phyloP scores from a whole-genome alignment of 1,140 invertebrate genomes.

The Tetraneura akinire region DNA sequence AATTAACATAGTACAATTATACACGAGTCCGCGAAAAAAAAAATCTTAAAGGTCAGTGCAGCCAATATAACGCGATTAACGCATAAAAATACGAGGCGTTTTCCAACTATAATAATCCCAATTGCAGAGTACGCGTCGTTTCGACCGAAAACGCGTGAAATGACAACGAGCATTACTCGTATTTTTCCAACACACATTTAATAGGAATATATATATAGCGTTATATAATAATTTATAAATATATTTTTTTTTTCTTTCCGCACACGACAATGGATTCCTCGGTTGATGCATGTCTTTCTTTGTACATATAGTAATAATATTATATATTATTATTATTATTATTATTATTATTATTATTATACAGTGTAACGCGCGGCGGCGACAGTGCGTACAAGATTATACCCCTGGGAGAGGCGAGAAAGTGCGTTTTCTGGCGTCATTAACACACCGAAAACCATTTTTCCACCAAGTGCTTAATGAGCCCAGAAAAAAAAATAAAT shows the following conservation, averaged over 20 bases:
- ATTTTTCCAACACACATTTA: not conserved
- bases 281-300: not conserved
- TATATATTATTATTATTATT: too few relatives aligned
- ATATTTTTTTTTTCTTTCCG: not conserved
- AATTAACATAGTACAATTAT: too few relatives aligned
- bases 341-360: too few relatives aligned
- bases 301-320: not conserved
- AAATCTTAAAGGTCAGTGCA: not conserved
- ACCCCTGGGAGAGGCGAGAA: slow-evolving; percentile 26
- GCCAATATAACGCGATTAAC: not conserved
- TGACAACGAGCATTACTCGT: not conserved
- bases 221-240: not conserved
- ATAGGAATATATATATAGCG: too few relatives aligned
- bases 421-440: slow-evolving; percentile 36
- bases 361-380: slow-evolving; percentile 20
- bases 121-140: not conserved
- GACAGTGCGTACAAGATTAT: not conserved
- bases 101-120: too few relatives aligned
- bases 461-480: slow-evolving; percentile 44
- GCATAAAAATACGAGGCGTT: not conserved
- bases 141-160: not conserved
- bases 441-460: slow-evolving; percentile 49
- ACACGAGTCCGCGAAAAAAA: not conserved
- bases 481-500: slow-evolving; percentile 31
- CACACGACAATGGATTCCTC: not conserved